A percentile compares a stretch with the other conserved stretches of the same genome.
These are phyloP conservation scores for Drosophila koepferae DNA, from an alignment of 2,888 invertebrate genomes.

Conservation along the genomic window DNA sequence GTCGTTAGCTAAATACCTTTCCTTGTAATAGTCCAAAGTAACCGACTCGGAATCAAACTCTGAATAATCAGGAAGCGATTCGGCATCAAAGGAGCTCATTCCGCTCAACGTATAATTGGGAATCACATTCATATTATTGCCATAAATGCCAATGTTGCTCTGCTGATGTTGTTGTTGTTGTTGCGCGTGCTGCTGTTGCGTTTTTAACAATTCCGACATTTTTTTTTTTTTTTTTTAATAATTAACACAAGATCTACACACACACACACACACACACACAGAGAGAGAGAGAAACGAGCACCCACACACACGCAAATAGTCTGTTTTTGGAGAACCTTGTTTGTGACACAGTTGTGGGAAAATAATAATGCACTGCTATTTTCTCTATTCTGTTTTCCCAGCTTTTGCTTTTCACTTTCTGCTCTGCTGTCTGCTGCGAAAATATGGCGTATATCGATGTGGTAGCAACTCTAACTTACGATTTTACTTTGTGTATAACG, in stretches of 20 bases:
- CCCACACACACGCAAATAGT: conserved; percentile 20
- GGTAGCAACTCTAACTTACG: conserved; percentile 58
- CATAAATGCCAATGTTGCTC: conserved; percentile 61
- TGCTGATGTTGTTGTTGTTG: conserved; percentile 51
- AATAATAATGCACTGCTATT: conserved; percentile 60
- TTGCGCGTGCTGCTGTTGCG: conserved; percentile 60
- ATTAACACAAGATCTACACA: conserved; percentile 36
- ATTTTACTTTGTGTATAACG: conserved; percentile 39
- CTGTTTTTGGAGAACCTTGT: conserved; percentile 48
- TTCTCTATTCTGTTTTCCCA: conserved; percentile 74
- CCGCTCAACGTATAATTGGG: conserved; percentile 85
- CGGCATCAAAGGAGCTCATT: conserved; percentile 86
- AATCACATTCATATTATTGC: conserved; percentile 69
- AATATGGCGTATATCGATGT: conserved; percentile 58
- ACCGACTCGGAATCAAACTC: conserved; percentile 87
- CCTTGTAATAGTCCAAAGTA: conserved; percentile 86
- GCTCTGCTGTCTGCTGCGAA: conserved; percentile 46
- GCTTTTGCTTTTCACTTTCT: conserved; percentile 60
- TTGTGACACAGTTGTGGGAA: conserved; percentile 52
- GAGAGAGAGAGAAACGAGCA: not conserved
- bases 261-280: conserved; percentile 21
- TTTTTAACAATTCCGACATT: conserved; percentile 51
- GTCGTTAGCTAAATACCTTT: conserved; percentile 84
- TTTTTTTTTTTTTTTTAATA: conserved; percentile 46
- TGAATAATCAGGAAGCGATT: conserved; percentile 86